Evolutionary conservation across 1,140 invertebrate genomes (phyloP), one percentile per base, ranked within the genome.

Genomic region (Ctenoplectra terminalis): DNA sequence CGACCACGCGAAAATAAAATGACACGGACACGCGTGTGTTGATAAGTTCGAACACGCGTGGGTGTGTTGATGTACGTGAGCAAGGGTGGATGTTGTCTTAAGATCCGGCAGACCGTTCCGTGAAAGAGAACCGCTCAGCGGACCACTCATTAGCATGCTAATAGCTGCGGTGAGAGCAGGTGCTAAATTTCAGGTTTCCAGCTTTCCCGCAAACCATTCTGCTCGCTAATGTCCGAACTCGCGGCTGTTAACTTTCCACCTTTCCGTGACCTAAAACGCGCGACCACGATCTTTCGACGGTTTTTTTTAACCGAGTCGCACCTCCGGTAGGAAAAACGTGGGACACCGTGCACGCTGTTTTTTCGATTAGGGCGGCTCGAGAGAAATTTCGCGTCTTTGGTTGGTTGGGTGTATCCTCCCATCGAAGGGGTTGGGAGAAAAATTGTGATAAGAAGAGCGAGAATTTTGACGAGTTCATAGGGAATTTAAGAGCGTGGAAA

Each of bases 121-220:
- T 15, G 40, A 60, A 61, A 70, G 66, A 37, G 37, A 40, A 60
- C 7, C 29, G 52, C 31, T 70, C n/a, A 7, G 1, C 23, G 40
- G 58, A 80, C 70, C 70, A 46, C 77, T 73, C 69, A 73, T 80
- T 80, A 80, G 77, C 58, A 80, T 80, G 77, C 46, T 80, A 80
- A 80, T 80, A 73, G 77, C 77, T 46, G 26, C 20, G 46, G 46
- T 7, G 54, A 71, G 56, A 29, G 58, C 46, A 52, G 43, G 31
- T 63, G 69, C 34, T 79, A 79, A 79, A 79, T 79, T 79, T 79
- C 48, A 72, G 56, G 56, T 79, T 79, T 52, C 46, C 77, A 26
- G 46, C 58, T 43, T 52, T 26, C 46, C 69, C 56, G 34, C 69
- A 20, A 63, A 52, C 69, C 58, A 7, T 72, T 52, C 66, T 23